phyloP scores from a whole-genome alignment of 2,113 vertebrate genomes.

The Mormyrus lacerda region DNA sequence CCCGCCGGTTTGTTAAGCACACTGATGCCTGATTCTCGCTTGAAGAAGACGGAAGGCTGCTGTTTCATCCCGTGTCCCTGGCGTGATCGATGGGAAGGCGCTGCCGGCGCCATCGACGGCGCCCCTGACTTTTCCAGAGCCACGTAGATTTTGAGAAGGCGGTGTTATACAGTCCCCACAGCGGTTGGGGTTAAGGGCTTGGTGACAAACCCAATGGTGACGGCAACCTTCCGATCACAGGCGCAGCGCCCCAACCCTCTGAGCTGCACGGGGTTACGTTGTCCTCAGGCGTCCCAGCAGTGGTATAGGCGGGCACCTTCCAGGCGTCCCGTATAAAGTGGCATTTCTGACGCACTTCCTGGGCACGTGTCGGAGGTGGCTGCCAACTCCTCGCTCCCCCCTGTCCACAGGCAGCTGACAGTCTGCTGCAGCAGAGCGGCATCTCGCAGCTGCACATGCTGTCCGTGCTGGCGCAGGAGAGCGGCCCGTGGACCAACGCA shows the following conservation, averaged over 20 bases:
- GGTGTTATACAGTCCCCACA: not conserved
- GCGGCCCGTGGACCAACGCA: conserved; percentile 76
- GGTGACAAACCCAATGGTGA: not conserved
- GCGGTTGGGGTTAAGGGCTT: not conserved
- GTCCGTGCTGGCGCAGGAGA: conserved; percentile 66
- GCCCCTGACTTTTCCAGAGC: not conserved
- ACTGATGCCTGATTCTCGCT: not conserved
- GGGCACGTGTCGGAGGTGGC: not conserved
- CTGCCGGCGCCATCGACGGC: not conserved
- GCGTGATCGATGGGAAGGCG: not conserved
- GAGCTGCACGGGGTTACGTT: not conserved
- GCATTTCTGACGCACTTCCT: not conserved
- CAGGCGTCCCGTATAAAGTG: not conserved
- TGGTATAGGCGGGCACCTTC: not conserved
- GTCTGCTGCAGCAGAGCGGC: conserved; percentile 75
- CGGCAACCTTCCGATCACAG: not conserved
- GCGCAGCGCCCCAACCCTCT: not conserved
- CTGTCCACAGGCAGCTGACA: conserved; percentile 67
- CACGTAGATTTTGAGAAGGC: not conserved
- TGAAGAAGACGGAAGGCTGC: not conserved
- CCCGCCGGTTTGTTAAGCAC: not conserved
- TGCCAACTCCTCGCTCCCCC: not conserved
- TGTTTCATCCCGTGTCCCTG: not conserved
- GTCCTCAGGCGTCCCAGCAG: not conserved
- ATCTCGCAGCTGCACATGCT: conserved; percentile 72